phyloP scores from a whole-genome alignment of 1,140 invertebrate species.

The Drosophila fuyamai region DNA sequence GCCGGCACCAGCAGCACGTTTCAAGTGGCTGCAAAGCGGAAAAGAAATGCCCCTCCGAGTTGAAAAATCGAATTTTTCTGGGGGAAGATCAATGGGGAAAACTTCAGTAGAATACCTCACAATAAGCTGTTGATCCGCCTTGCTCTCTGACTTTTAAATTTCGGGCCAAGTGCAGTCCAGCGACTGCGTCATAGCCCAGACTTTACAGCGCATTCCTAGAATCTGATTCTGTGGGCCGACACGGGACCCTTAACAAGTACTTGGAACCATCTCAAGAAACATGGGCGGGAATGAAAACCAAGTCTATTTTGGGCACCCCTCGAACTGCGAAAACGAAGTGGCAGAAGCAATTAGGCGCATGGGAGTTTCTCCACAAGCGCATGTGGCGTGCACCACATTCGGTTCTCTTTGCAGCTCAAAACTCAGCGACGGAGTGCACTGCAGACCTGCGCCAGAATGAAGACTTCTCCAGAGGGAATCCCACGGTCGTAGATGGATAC shows the following conservation, averaged over 20 bases:
- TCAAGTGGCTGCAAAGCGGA: conserved; percentile 18
- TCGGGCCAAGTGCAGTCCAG: no score
- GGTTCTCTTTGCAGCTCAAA: neutral
- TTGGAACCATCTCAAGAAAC: conserved; percentile 7
- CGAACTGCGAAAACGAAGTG: conserved; percentile 33
- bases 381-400: conserved; percentile 10
- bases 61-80: conserved; percentile 16
- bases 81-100: neutral
- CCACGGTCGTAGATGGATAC: conserved; percentile 20
- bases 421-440: conserved; percentile 7
- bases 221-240: no score
- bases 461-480: conserved; percentile 26
- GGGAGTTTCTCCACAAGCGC: conserved; percentile 8
- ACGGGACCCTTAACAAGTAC: neutral
- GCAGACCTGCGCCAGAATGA: neutral
- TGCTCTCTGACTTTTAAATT: neutral
- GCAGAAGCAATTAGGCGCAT: conserved; percentile 25
- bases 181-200: no score
- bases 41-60: conserved; percentile 2
- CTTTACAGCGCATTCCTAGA: no score
- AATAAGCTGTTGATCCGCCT: neutral
- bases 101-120: no score
- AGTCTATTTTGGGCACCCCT: conserved; percentile 30
- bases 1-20: conserved; percentile 8
- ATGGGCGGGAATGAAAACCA: neutral